These are phyloP conservation scores for Paratilapia polleni DNA, from an alignment of 2,113 vertebrate species.

Conservation along the genomic window DNA sequence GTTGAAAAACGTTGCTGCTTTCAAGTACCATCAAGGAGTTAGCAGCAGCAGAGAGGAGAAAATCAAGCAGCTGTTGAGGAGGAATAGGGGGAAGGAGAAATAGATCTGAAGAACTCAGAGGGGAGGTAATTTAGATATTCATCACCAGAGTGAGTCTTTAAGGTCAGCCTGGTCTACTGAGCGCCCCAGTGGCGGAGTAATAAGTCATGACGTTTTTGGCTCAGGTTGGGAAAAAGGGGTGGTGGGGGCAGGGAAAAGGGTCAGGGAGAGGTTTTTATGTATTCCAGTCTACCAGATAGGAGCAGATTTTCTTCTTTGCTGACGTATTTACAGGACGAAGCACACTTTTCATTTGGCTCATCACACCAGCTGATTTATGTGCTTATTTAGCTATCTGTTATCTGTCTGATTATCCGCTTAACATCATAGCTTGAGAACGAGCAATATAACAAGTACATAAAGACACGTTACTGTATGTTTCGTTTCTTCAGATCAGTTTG, in stretches of 20 bases:
- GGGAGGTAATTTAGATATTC: constrained; percentile 51
- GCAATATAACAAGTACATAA: neutral
- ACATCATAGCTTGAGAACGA: neutral
- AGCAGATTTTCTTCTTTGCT: neutral
- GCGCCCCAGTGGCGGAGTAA: constrained; percentile 21
- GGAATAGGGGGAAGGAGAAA: neutral
- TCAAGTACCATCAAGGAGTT: neutral
- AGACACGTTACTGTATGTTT: neutral
- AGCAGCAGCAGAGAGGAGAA: neutral
- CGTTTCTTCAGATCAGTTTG: neutral
- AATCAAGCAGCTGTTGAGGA: constrained; percentile 18
- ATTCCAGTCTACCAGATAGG: neutral
- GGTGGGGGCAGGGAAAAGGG: neutral
- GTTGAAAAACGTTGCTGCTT: neutral
- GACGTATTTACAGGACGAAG: neutral
- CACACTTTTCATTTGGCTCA: neutral
- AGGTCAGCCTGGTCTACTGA: constrained; percentile 42
- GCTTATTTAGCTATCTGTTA: neutral
- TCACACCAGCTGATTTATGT: neutral
- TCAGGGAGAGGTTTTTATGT: neutral
- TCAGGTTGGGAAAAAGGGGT: neutral
- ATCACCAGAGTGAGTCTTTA: constrained; percentile 46
- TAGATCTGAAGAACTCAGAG: constrained; percentile 25
- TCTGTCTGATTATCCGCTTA: neutral
- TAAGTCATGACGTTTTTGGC: constrained; percentile 33